These are phyloP conservation scores for Hippocampus kuda DNA, from an alignment of 2,797 vertebrate genomes.

Conservation along the genomic window DNA sequence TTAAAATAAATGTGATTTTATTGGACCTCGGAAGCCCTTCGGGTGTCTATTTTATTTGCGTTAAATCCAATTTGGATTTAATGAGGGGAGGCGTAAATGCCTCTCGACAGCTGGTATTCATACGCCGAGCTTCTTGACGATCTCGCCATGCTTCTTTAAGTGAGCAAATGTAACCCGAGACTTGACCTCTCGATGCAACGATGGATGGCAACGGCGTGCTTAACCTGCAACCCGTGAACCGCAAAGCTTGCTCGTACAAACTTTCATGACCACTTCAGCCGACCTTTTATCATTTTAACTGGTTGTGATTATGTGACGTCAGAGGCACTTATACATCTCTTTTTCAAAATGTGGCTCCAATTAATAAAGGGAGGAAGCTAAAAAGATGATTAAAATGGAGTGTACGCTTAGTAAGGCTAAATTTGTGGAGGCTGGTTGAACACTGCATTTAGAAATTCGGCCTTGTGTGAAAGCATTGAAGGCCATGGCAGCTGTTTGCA, in stretches of 20 bases:
- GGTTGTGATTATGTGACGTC: not conserved
- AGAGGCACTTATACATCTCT: not conserved
- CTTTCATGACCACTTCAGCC: not conserved
- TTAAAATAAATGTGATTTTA: conserved; percentile 9
- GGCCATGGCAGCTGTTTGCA: conserved; percentile 34
- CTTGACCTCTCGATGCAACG: conserved; percentile 8
- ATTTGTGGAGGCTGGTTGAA: not conserved
- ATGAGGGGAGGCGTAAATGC: conserved; percentile 24
- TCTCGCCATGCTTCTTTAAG: conserved; percentile 22
- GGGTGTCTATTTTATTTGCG: conserved; percentile 11
- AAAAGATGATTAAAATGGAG: not conserved
- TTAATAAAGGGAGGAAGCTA: not conserved
- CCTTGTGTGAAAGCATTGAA: conserved; percentile 26
- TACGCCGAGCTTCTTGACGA: conserved; percentile 20
- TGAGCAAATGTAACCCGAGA: conserved; percentile 36
- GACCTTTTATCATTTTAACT: not conserved
- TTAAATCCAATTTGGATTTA: conserved; percentile 19
- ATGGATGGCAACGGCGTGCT: conserved; percentile 8
- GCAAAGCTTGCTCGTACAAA: conserved; percentile 14
- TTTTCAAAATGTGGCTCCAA: not conserved
- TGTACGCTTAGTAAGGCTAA: not conserved
- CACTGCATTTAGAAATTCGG: conserved; percentile 1
- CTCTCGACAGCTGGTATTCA: conserved; percentile 32
- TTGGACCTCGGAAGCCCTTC: conserved; percentile 5
- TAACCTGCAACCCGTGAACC: conserved; percentile 24